Evolutionary conservation across 2,797 vertebrate species (phyloP), one percentile per base, ranked within the genome.

Genomic region (Monodelphis domestica): DNA sequence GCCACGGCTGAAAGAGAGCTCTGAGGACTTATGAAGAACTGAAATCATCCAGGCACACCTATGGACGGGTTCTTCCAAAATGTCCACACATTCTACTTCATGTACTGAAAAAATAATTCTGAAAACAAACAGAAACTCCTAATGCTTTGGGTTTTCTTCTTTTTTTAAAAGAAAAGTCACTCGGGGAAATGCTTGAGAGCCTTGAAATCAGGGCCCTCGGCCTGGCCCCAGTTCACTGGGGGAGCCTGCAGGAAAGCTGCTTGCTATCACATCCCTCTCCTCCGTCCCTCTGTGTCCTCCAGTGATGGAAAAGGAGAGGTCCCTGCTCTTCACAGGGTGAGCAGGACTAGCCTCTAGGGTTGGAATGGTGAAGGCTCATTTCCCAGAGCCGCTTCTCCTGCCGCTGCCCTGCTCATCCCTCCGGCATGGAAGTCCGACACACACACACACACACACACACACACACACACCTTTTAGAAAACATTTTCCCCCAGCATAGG

Each of bases 31-130:
- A 94, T 1, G 89, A 0, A 53, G 97, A 59, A 96, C 95, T 91
- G 93, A 97, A 93, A 96, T 95, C 96, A 96, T 97, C 95, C 97
- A 29, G 7, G 93, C 95, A 59, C 94, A 95, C 96, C 96, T 88
- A 52, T 97, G 95, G 96, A 97, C 97, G 91, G 96, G 78, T 95
- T 97, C 96, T 93, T 96, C 96, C 94, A 95, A 97, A 97, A 95
- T 94, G 96, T 92, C 97, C 88, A 89, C 94, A 53, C 26, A 87
- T 94, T 95, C 95, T 94, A 53, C 91, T 96, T 97, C 54, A 95
- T 91, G 88, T 94, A 93, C 92, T 97, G 95, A 96, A 92, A 70
- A 94, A 97, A 96, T 90, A 88, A 90, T 87, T 96, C 94, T 95
- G 95, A 97, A 30, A 6, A 94, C 45, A 94, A 33, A 88, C 91